Evolutionary conservation across 2,888 invertebrate species (phyloP).

Genomic region (Drosophila trichaetosa): DNA sequence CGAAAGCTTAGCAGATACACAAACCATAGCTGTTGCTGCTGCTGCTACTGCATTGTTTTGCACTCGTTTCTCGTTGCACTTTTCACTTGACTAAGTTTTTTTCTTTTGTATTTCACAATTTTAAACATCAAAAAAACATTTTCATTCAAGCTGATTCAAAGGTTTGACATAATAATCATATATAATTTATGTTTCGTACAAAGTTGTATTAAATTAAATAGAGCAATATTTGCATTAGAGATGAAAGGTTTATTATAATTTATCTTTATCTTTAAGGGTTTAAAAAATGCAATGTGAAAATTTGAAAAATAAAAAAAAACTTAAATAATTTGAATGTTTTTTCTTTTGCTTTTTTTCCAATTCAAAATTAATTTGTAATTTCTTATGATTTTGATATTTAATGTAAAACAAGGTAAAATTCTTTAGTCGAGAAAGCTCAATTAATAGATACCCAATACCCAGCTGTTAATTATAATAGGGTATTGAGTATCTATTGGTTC

Average conservation of each 20-base stretch:
- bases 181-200: background rate
- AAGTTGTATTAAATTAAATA: background rate
- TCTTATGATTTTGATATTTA: background rate
- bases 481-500: background rate
- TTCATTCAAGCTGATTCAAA: background rate
- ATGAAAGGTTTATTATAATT: background rate
- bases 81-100: constrained; percentile 4
- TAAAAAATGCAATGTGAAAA: background rate
- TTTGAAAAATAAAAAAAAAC: background rate
- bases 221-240: background rate
- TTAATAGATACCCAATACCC: background rate
- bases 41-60: background rate
- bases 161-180: background rate
- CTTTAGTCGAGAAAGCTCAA: background rate
- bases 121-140: background rate
- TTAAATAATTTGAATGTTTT: background rate
- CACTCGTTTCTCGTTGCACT: constrained; percentile 7
- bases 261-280: background rate
- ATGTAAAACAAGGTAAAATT: background rate
- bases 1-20: constrained; percentile 63
- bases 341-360: background rate
- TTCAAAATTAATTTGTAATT: background rate
- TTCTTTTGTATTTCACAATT: constrained; percentile 16
- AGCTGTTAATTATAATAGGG: background rate
- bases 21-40: constrained; percentile 43